Base-by-base conservation (phyloP, 30 jellyfish, hydroid and myxozoan species). In the Rhopilema esculentum region DNA sequence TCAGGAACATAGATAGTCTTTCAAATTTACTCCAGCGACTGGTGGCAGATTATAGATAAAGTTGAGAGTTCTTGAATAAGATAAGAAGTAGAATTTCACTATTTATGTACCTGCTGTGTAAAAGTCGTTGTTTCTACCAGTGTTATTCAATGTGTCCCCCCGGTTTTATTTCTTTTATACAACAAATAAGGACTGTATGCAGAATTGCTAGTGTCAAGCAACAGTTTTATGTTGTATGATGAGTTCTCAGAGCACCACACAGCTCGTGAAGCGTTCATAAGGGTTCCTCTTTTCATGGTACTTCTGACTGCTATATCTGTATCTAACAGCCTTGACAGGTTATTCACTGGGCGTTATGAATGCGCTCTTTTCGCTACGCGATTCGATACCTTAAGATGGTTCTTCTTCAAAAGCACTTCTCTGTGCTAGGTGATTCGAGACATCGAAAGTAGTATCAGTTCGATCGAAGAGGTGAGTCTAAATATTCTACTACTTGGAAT, bases 181-280 rank as follows among this genome's bases (percentile, higher is more conserved):
- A 6, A 67, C 69, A 78, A 78, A 78, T 76, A 78, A 66, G 61
- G 51, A 32, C 53, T 62, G 88, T 68, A 50, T 28, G 65, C 32
- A 78, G 88, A 78, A 27, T 78, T 78, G 78, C 33, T 57, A 53
- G 76, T 78, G 79, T 78, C 88, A 78, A 53, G 88, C 52, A 78
- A 31, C 66, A 66, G 78, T 78, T 31, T 48, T 78, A 66, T 61
- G 88, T 62, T 78, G 32, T 33, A 40, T 21, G 51, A 8, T 28
- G 64, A 24, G 80, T 29, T 40, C 57, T 40, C n/a, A n/a, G n/a
- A n/a, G 57, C 12, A 12, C 57, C 57, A 12, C 9, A 40, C 9
- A 40, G 9, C 9, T 40, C 6, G 12, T 12, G 57, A 40, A 40
- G 12, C 12, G 9, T 12, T 6, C 12, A 12, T 40, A 40, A 40